Evolutionary conservation across 2,888 invertebrate genomes (phyloP), one percentile per base, ranked within the genome.

Genomic region (Conops quadrifasciatus): DNA sequence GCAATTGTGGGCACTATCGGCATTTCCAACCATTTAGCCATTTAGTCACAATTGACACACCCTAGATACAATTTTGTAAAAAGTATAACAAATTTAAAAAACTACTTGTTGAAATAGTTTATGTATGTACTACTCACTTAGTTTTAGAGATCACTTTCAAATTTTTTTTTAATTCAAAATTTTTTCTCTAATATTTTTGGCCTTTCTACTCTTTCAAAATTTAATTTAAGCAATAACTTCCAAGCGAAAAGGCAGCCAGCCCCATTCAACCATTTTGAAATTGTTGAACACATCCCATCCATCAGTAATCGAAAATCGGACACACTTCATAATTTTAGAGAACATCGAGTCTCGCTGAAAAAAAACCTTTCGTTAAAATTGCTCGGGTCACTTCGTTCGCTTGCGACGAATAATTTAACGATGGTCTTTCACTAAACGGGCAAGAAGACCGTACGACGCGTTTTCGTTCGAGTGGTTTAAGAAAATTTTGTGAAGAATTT

Each of bases 331-430:
- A 19, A 64, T 7, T 51, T 30, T 1, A 28, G 24, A 51, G n/a
- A 36, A 45, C 67, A 26, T 47, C 67, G 67, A 67, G 45, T 26
- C 30, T 67, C 16, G 26, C 56, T 43, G 67, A 67, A 68, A 15
- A n/a, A n/a, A 36, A 68, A 60, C 60, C 59, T 49, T 28, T 68
- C 67, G 67, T 68, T 51, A 36, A 68, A 68, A 45, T 36, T 30
- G 51, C n/a, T 68, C 62, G 68, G 68, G n/a, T 68, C 56, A 36
- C 45, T 30, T 58, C 62, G 68, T 62, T 62, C 36, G 43, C 36
- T 68, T 36, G 49, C 78, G 81, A 80, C 74, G 75, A 80, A 65
- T 65, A 65, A 63, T 63, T 67, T 56, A 21, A 59, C 60, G 63
- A 65, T 49, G 30, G 66, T 71, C 72, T 74, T 72, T 74, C 71